A percentile compares a stretch with the other conserved stretches of the same genome.
Evolutionary conservation across 2,113 vertebrate species (phyloP).

Genomic region (Plecotus auritus): DNA sequence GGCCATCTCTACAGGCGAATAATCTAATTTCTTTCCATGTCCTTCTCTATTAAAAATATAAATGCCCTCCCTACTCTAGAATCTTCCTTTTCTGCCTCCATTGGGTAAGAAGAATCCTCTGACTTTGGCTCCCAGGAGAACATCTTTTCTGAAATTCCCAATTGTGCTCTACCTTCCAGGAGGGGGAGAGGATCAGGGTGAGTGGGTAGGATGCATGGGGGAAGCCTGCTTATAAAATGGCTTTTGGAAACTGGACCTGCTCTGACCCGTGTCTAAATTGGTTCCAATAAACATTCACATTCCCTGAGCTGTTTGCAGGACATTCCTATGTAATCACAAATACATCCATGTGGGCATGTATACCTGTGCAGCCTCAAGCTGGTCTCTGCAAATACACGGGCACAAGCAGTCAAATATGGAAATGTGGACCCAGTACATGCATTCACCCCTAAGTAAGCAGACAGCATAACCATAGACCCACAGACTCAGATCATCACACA

Average conservation of each 20-base stretch:
- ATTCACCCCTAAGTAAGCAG: not conserved
- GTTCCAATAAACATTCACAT: not conserved
- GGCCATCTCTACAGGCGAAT: not conserved
- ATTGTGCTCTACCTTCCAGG: not conserved
- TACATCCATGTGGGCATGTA: not conserved
- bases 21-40: not conserved
- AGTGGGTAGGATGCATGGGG: not conserved
- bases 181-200: not conserved
- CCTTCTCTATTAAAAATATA: not conserved
- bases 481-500: not conserved
- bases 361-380: not conserved
- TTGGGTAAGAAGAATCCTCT: not conserved
- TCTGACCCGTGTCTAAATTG: not conserved
- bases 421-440: not conserved
- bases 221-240: not conserved
- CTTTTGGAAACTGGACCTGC: not conserved
- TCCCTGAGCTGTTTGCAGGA: not conserved
- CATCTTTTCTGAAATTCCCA: not conserved
- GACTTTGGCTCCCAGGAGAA: not conserved
- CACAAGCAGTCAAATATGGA: not conserved
- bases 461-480: not conserved
- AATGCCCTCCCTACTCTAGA: not conserved
- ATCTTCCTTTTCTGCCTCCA: not conserved
- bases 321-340: not conserved
- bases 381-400: not conserved